Evolutionary conservation across 1,140 invertebrate genomes (phyloP), one percentile per base, ranked within the genome.

Genomic region (Lepidurus apus): DNA sequence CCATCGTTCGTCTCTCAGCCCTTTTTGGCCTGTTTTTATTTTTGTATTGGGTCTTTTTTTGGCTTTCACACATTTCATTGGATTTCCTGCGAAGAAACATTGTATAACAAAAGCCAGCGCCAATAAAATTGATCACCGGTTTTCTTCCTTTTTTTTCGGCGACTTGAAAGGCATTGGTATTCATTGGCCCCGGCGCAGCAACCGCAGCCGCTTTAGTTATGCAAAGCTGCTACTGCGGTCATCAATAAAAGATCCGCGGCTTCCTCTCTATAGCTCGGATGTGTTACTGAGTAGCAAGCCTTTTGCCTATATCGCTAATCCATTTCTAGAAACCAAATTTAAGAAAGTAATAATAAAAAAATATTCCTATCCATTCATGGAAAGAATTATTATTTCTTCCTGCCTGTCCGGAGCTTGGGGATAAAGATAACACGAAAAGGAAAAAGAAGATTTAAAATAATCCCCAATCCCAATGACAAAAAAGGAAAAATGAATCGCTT

Each of bases 41-140:
- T 65, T 65, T n/a, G n/a, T 65, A 13, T 65, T 17, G 10, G 0
- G 6, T 3, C 45, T 21, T 21, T 13, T 65, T 65, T 65, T 21
- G 17, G 17, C 21, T 65, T 65, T 65, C 53, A 65, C 17, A 65
- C 53, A 65, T 65, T 65, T 65, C 53, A 65, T 65, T 65, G 17
- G 53, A 65, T 65, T 65, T 65, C 53, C 53, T 21, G 1, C 7
- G 53, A 65, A 13, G 53, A 65, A 65, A 65, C 53, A 65, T 13
- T 34, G 34, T 34, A 34, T 65, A 65, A 65, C 53, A 65, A 65
- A 34, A 65, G 53, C 53, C 13, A 65, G 53, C 53, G 53, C n/a
- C 53, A 65, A 65, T 65, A 65, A 65, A 65, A 65, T 65, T 65
- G 53, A 65, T 65, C 53, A 65, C 53, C 53, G 53, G 53, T 34